These are phyloP conservation scores for Hyperoplus immaculatus DNA, from an alignment of 2,797 vertebrate genomes.

Conservation along the genomic window DNA sequence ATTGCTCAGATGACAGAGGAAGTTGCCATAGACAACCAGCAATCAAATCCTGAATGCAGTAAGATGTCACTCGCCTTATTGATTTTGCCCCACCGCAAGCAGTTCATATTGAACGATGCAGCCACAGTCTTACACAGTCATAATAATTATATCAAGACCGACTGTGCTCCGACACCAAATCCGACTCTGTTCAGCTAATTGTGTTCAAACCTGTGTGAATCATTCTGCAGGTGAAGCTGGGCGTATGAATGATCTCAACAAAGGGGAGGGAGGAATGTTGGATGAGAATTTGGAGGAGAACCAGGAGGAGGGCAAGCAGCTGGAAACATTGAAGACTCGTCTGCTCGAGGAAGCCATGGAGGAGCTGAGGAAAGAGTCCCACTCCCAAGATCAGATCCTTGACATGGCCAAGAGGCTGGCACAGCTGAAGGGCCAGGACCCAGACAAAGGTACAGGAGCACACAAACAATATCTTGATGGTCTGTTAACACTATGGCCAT, in stretches of 20 bases:
- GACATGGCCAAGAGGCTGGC: slow-evolving; percentile 92
- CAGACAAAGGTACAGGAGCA: slow-evolving; percentile 87
- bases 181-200: background rate
- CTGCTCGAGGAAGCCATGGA: slow-evolving; percentile 90
- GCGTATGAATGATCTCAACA: slow-evolving; percentile 91
- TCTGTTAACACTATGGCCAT: background rate
- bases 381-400: slow-evolving; percentile 89
- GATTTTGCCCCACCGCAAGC: background rate
- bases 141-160: background rate
- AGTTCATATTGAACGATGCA: slow-evolving; percentile 12
- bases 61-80: slow-evolving; percentile 30
- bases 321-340: slow-evolving; percentile 90
- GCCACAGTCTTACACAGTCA: background rate
- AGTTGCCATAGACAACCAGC: slow-evolving; percentile 89
- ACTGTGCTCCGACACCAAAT: background rate
- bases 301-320: slow-evolving; percentile 73
- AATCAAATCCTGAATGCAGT: slow-evolving; percentile 79
- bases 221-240: slow-evolving; percentile 58
- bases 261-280: slow-evolving; percentile 63
- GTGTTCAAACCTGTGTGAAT: slow-evolving; percentile 11
- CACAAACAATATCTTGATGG: background rate
- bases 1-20: slow-evolving; percentile 93
- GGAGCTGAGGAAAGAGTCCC: slow-evolving; percentile 89
- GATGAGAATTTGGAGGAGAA: slow-evolving; percentile 84
- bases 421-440: slow-evolving; percentile 90